Percentiles rank a stretch among this genome's conserved stretches.
phyloP scores from a whole-genome alignment of 2,888 invertebrate genomes.

The Aleiodes testaceus region DNA sequence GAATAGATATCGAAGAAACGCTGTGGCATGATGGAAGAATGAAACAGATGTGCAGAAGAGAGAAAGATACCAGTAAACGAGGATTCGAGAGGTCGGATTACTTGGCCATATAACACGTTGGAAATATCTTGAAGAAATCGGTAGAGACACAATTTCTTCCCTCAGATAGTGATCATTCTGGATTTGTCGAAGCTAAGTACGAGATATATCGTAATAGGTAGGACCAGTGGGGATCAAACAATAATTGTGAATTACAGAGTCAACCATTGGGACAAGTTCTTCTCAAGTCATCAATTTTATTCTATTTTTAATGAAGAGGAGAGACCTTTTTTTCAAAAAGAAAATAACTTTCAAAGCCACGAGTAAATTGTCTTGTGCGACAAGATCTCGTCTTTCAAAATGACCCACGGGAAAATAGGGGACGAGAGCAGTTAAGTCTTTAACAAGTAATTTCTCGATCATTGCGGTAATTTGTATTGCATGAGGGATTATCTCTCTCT shows the following conservation, averaged over 20 bases:
- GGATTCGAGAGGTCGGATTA: conserved; percentile 53
- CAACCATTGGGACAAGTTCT: conserved; percentile 1
- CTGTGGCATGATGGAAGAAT: conserved; percentile 32
- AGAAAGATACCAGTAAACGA: conserved; percentile 42
- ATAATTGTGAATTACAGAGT: conserved; percentile 16
- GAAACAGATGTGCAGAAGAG: conserved; percentile 27
- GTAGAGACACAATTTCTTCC: conserved; percentile 43
- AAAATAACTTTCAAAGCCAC: conserved; percentile 36
- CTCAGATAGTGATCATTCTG: conserved; percentile 45
- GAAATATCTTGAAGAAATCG: conserved; percentile 40
- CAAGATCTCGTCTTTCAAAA: conserved; percentile 30
- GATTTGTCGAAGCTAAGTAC: conserved; percentile 19
- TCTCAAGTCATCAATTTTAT: not conserved
- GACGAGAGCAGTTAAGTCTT: conserved; percentile 50
- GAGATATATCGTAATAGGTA: not conserved
- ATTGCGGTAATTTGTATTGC: conserved; percentile 41
- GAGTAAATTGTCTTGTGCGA: conserved; percentile 51
- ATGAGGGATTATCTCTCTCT: conserved; percentile 9
- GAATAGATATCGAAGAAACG: conserved; percentile 36
- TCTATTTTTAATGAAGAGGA: not conserved
- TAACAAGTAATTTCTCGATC: conserved; percentile 51
- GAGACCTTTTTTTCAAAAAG: conserved; percentile 11
- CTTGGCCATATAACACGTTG: conserved; percentile 46
- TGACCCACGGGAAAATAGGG: conserved; percentile 18
- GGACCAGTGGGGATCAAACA: not conserved